Evolutionary conservation across 2,888 invertebrate species (phyloP).

Genomic region (Blastobasis lacticolella): DNA sequence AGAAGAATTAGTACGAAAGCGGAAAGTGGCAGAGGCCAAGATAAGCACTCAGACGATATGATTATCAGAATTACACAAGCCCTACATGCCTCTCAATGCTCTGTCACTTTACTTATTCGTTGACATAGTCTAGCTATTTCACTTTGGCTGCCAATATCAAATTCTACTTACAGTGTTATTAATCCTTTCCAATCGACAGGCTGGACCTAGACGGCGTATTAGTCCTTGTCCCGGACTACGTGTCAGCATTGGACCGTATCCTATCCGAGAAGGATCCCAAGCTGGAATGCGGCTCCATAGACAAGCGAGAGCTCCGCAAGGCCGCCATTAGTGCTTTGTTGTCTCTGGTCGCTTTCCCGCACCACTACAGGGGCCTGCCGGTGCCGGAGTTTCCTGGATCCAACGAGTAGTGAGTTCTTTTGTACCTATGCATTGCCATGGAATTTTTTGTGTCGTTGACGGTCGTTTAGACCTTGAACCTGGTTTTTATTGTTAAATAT

Average conservation of each 20-base stretch:
- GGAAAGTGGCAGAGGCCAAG: too few relatives aligned
- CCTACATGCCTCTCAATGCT: too few relatives aligned
- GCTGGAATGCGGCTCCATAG: slow-evolving; percentile 79
- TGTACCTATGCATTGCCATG: neutral
- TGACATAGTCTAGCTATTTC: too few relatives aligned
- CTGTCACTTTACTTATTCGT: too few relatives aligned
- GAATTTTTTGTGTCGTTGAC: neutral
- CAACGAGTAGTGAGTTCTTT: slow-evolving; percentile 57
- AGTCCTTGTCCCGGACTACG: slow-evolving; percentile 91
- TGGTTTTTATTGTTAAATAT: too few relatives aligned
- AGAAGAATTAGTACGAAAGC: too few relatives aligned
- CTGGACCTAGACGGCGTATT: slow-evolving; percentile 95
- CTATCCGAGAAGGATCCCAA: slow-evolving; percentile 88
- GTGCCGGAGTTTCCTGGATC: slow-evolving; percentile 81
- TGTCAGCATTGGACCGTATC: slow-evolving; percentile 92
- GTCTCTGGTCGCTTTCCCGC: slow-evolving; percentile 92
- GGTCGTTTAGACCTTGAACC: neutral
- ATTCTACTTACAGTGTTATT: too few relatives aligned
- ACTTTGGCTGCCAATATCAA: too few relatives aligned
- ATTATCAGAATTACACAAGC: too few relatives aligned
- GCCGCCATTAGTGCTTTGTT: slow-evolving; percentile 93
- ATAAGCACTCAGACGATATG: too few relatives aligned
- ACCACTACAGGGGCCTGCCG: slow-evolving; percentile 88
- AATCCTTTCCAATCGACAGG: slow-evolving; percentile 31
- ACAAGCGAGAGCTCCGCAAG: slow-evolving; percentile 86